A percentile compares a stretch with the other conserved stretches of the same genome.
Conservation (phyloP, 2,888 invertebrate species). For the Athetis lepigone region DNA sequence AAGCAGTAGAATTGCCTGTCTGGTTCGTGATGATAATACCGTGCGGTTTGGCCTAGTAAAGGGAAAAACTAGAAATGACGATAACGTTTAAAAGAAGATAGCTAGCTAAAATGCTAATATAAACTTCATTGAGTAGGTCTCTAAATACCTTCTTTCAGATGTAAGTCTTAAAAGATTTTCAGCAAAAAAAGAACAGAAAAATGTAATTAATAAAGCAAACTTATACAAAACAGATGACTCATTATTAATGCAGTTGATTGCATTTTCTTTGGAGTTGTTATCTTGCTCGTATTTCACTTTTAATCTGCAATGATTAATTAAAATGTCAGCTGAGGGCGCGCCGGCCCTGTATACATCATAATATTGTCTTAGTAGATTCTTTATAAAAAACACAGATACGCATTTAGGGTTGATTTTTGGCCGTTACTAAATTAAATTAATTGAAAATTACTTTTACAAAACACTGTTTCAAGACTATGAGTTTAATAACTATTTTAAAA, state of each 20-base stretch:
- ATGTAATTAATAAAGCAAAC: slow-evolving; percentile 39
- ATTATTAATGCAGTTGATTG: slow-evolving; percentile 56
- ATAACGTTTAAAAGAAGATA: not conserved
- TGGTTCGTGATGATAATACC: not conserved
- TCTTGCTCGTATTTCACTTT: slow-evolving; percentile 81
- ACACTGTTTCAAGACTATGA: not conserved
- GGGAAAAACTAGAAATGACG: not conserved
- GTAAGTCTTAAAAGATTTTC: too few relatives aligned
- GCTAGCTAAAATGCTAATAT: too few relatives aligned
- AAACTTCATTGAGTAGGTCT: too few relatives aligned
- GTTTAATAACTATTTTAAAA: too few relatives aligned
- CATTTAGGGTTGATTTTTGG: slow-evolving; percentile 51
- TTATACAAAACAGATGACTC: slow-evolving; percentile 47
- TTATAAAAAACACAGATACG: slow-evolving; percentile 73
- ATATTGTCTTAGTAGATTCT: slow-evolving; percentile 77
- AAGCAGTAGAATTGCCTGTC: not conserved
- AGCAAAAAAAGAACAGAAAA: not conserved
- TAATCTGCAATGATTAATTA: slow-evolving; percentile 89
- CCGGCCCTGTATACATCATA: slow-evolving; percentile 79
- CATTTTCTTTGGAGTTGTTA: slow-evolving; percentile 69
- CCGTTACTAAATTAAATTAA: not conserved
- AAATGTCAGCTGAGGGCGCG: slow-evolving; percentile 78
- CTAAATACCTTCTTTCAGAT: too few relatives aligned
- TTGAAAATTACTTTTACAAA: not conserved
- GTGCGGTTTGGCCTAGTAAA: not conserved